phyloP scores from a whole-genome alignment of 2,797 vertebrate species.

The Ptychobarbus kaznakovi region DNA sequence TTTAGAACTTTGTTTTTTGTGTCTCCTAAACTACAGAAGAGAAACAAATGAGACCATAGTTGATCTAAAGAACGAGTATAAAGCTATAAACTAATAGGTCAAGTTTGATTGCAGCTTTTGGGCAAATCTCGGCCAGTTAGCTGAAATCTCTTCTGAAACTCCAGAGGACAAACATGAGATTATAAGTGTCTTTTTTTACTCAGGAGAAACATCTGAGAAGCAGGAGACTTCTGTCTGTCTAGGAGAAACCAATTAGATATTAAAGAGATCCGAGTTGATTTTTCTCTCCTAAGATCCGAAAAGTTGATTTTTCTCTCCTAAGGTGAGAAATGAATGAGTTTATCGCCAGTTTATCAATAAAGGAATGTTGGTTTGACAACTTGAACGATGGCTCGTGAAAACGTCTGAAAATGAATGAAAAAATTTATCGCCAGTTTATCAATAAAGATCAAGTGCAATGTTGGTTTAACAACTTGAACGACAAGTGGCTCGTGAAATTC shows the following conservation, averaged over 20 bases:
- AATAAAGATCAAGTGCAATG: too few relatives aligned
- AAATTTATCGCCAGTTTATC: too few relatives aligned
- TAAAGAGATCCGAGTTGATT: neutral
- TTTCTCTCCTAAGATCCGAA: neutral
- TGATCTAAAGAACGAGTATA: neutral
- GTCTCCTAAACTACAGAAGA: neutral
- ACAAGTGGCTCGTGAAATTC: too few relatives aligned
- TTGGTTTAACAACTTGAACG: too few relatives aligned
- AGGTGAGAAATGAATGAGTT: slow-evolving; percentile 20
- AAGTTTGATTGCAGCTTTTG: neutral
- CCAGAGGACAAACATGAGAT: neutral
- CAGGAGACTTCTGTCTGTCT: neutral
- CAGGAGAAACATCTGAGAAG: neutral
- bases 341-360: slow-evolving; percentile 10
- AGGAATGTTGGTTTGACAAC: slow-evolving; percentile 35
- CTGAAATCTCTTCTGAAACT: neutral
- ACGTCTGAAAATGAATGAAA: too few relatives aligned
- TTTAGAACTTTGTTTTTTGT: neutral
- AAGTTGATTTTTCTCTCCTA: neutral
- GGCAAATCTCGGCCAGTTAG: neutral
- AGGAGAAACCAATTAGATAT: neutral
- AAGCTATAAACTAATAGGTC: neutral
- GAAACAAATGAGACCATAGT: neutral
- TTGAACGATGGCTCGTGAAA: slow-evolving; percentile 18
- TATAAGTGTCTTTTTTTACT: neutral